Base-by-base conservation (phyloP, 2,888 invertebrate species). In the Eupithecia inturbata region DNA sequence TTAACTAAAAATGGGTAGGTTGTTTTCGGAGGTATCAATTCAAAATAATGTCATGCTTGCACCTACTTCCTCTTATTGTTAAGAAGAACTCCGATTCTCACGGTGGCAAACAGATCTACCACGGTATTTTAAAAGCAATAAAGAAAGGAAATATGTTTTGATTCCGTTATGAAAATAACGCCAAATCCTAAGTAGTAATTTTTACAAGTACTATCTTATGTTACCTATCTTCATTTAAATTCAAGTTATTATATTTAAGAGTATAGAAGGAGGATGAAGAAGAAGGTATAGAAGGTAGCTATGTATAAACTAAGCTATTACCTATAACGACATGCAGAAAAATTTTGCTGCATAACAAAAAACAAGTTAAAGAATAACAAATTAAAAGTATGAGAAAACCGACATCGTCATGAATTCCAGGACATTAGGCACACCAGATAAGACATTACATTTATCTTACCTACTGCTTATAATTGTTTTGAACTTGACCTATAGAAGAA, bases 111-210 rank as follows among this genome's bases (percentile, higher is more conserved):
- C 31, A 31, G 31, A 57, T 14, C 22, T 62, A 62, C 57, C 57
- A 57, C 26, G 31, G 62, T 19, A 62, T 73, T 85, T 81, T 77
- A 78, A 78, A 72, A 76, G 62, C 31, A 31, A 62, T 62, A 62
- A 62, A 62, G 62, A 31, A 31, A 62, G 19, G 5, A 57, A 57
- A 57, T 57, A 19, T 31, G 6, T 28, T 62, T 45, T 45, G n/a
- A 62, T 62, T 31, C 62, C 31, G 31, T 62, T 31, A 31, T 28
- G 31, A 62, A 28, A 62, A 62, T 60, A 19, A 7, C 31, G 57
- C 14, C 12, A 57, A 57, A 26, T 26, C 14, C 26, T 57, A 26
- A 57, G 57, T 57, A 57, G 57, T 12, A 4, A 22, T 14, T 57
- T 57, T 26, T 26, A 26, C 53, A 22, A 53, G 26, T 53, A 53